Evolutionary conservation across 2,113 vertebrate genomes (phyloP).

Genomic region (Paradisaea rubra): DNA sequence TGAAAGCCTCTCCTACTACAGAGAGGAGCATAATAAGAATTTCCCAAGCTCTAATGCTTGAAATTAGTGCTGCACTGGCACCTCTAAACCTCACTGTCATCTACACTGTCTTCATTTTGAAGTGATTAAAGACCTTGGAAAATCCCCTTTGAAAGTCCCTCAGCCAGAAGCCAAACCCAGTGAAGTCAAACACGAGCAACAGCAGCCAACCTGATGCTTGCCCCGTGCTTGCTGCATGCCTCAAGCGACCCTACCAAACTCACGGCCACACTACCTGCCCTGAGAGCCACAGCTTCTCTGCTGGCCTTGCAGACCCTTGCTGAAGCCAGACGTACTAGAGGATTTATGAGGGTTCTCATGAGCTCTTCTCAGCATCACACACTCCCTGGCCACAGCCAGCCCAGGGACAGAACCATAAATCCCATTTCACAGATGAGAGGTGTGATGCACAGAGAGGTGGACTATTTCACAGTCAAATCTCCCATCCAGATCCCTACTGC

Average conservation of each 20-base stretch:
- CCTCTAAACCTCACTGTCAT: neutral
- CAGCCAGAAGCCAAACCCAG: neutral
- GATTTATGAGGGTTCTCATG: neutral
- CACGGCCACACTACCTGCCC: fast-evolving
- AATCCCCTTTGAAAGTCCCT: neutral
- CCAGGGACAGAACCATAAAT: neutral
- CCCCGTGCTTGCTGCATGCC: neutral
- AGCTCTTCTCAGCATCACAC: neutral
- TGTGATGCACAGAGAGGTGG: neutral
- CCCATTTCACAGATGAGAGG: neutral
- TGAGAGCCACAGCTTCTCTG: neutral
- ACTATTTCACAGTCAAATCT: neutral
- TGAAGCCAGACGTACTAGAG: neutral
- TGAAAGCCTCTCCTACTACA: neutral
- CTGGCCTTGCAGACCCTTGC: neutral
- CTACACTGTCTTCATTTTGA: neutral
- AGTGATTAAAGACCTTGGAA: neutral
- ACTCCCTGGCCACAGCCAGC: neutral
- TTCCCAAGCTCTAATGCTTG: neutral
- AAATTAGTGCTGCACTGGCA: neutral
- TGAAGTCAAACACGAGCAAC: fast-evolving
- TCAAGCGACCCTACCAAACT: neutral
- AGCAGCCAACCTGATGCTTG: neutral
- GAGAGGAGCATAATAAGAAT: neutral
- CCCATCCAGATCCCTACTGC: neutral